Conservation (phyloP, 2,888 invertebrate genomes). For the Troilus luridus region DNA sequence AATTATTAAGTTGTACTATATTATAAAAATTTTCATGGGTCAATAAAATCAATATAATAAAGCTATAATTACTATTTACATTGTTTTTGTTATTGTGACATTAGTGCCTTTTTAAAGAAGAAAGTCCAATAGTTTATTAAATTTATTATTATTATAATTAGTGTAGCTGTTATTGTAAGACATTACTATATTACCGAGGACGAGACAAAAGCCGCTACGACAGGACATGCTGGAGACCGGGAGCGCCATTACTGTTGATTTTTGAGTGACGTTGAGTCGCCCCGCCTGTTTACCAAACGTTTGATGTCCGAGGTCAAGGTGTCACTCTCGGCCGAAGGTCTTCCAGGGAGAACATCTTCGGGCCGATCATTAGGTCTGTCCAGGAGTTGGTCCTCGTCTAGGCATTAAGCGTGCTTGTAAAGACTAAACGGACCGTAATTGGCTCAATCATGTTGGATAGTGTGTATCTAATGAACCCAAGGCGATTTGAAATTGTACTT, state of each 20-base stretch:
- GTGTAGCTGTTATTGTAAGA: background rate
- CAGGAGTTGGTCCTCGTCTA: background rate
- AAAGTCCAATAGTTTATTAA: no score
- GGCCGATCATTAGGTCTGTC: background rate
- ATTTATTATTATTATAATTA: background rate
- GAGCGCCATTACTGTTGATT: background rate
- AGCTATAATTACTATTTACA: no score
- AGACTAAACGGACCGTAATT: background rate
- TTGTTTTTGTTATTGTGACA: no score
- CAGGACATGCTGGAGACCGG: background rate
- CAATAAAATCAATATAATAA: no score
- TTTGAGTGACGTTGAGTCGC: background rate
- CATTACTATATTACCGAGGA: background rate
- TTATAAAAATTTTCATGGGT: no score
- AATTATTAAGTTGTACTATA: no score
- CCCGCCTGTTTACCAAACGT: conserved; percentile 45
- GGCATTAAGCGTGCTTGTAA: background rate
- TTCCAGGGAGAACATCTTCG: background rate
- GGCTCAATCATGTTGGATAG: background rate
- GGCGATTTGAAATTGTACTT: no score
- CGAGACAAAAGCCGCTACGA: conserved; percentile 1
- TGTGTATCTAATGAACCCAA: background rate
- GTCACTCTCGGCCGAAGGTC: background rate
- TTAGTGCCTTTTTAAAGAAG: no score
- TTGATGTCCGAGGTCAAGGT: conserved; percentile 30